Percentiles rank a stretch among this genome's conserved stretches.
Evolutionary conservation across 1,140 invertebrate genomes (phyloP).

Genomic region (Helicoverpa armigera): DNA sequence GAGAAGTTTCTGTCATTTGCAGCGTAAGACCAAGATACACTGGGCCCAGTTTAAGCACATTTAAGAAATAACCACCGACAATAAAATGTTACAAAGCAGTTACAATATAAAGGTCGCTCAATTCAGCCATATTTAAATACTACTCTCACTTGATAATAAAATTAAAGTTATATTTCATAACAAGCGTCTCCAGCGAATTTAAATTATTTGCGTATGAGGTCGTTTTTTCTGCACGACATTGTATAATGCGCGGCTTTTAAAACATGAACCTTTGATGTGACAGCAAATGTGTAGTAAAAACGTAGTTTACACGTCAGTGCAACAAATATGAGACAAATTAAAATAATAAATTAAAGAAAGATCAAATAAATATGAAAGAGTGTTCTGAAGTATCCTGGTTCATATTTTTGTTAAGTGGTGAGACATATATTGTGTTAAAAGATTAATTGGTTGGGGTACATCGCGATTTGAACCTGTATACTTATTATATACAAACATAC

Average conservation of each 20-base stretch:
- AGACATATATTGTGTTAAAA: background rate
- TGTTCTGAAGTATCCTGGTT: background rate
- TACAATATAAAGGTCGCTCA: background rate
- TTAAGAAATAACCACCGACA: background rate
- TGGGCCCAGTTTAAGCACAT: background rate
- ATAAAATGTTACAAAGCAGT: slow-evolving; percentile 15
- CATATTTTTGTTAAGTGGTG: background rate
- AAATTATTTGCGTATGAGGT: slow-evolving; percentile 7
- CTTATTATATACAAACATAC: too few species aligned
- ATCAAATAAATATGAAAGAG: slow-evolving; percentile 32
- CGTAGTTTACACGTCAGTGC: slow-evolving; percentile 14
- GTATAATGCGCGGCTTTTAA: background rate
- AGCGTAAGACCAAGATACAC: background rate
- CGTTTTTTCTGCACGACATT: background rate
- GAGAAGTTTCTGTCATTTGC: background rate
- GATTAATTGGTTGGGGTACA: background rate
- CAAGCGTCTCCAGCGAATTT: background rate
- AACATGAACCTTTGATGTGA: slow-evolving; percentile 14
- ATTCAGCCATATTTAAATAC: background rate
- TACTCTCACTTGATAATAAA: slow-evolving; percentile 4
- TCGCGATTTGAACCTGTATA: too few species aligned
- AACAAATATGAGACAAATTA: slow-evolving; percentile 1
- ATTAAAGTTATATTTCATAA: slow-evolving; percentile 19
- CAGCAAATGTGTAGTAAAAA: slow-evolving; percentile 2
- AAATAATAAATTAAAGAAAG: background rate